Base-by-base conservation (phyloP, 2,888 invertebrate genomes). In the Idaea straminata region DNA sequence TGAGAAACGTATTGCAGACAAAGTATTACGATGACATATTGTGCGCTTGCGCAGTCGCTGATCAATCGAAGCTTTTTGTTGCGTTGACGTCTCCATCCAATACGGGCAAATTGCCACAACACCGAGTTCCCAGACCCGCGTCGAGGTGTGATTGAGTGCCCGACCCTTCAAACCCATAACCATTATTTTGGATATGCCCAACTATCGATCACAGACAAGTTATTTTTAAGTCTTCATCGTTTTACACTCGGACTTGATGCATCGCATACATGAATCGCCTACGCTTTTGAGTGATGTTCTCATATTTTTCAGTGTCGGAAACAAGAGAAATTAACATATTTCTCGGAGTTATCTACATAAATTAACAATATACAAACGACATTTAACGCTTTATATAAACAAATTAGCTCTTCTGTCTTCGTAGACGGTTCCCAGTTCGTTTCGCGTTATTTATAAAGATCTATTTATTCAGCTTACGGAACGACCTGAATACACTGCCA, bases 51-150 rank as follows among this genome's bases (percentile, higher is more conserved):
- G 87, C 85, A 83, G 79, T 78, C 77, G 66, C 81, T 91, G 91
- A 92, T 90, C 86, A 88, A 92, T 92, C 87, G 88, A 81, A 83
- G 87, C 88, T 92, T 92, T 92, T 92, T 92, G 90, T 91, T 81
- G 82, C 82, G 84, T 73, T 89, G 92, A 92, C 92, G 78, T 89
- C 89, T 92, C 87, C 86, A 92, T 92, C 86, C 84, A 90, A 91
- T 87, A 79, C 78, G 78, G 82, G 89, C 90, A 91, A 91, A 91
- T 92, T 92, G 89, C 87, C 86, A 82, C 83, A 78, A 73, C 74
- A 72, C 74, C 68, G 74, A 75, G 72, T 75, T 83, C 84, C 25
- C 16, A 25, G 83, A 82, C 83, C 83, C 83, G 81, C 79, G 83
- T 80, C 83, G 81, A 83, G 83, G 75, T 85, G 87, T 90, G 90